Conservation (phyloP, 2,113 vertebrate genomes). For the Alouatta palliata region DNA sequence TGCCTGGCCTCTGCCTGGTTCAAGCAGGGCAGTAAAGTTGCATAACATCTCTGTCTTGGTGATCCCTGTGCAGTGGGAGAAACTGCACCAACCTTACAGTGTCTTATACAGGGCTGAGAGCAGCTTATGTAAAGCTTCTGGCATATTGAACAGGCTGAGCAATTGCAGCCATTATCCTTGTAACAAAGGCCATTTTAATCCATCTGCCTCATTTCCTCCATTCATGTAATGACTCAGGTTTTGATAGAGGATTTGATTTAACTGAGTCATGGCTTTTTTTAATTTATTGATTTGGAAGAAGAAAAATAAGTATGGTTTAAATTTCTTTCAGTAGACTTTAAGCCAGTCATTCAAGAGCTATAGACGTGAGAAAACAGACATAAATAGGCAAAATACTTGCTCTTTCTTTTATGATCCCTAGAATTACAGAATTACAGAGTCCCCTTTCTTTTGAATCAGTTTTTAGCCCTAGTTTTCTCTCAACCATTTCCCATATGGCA, state of each 20-base stretch:
- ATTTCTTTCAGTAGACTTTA: not conserved
- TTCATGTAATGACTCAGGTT: constrained; percentile 33
- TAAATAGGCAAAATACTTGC: not conserved
- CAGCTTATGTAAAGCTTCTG: not conserved
- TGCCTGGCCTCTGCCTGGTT: not conserved
- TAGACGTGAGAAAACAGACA: not conserved
- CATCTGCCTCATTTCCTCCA: not conserved
- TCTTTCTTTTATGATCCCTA: not conserved
- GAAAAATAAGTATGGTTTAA: not conserved
- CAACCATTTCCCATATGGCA: not conserved
- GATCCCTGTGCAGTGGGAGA: not conserved
- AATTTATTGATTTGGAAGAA: constrained; percentile 47
- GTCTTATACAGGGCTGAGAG: not conserved
- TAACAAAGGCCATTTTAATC: constrained; percentile 20
- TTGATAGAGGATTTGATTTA: constrained; percentile 37
- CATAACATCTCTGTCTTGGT: not conserved
- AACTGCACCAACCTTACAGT: not conserved
- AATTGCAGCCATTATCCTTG: not conserved
- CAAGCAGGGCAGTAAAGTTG: not conserved
- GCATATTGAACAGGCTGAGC: not conserved
- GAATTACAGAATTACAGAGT: accelerated
- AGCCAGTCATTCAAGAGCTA: not conserved
- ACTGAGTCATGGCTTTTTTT: not conserved
- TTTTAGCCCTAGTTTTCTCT: not conserved
- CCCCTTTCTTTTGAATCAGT: not conserved